A percentile compares a stretch with the other conserved stretches of the same genome.
phyloP scores from a whole-genome alignment of 2,113 vertebrate species.

The Crotalus horridus region DNA sequence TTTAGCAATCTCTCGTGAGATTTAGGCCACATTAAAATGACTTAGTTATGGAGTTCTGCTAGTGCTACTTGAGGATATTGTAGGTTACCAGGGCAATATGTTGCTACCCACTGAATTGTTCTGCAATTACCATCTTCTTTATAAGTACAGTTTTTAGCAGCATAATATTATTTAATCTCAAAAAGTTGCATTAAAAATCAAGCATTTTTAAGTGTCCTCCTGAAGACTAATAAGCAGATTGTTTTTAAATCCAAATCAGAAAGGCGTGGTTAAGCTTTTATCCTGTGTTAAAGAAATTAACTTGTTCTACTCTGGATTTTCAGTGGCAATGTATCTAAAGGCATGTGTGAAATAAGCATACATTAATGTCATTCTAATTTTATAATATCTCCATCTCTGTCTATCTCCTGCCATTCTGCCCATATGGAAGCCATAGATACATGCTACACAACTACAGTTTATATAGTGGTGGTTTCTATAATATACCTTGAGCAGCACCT shows the following conservation, averaged over 20 bases:
- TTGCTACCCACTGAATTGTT: background rate
- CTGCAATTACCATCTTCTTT: background rate
- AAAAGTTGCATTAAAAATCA: background rate
- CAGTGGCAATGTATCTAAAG: background rate
- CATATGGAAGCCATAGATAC: background rate
- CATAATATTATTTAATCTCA: background rate
- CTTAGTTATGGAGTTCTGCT: background rate
- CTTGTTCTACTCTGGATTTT: background rate
- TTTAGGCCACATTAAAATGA: background rate
- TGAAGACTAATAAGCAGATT: background rate
- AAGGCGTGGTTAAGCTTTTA: background rate
- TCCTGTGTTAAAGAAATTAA: background rate
- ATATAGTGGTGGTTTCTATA: background rate
- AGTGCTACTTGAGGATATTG: background rate
- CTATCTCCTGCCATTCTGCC: background rate
- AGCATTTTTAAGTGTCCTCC: background rate
- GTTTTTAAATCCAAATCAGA: background rate
- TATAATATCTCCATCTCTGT: background rate
- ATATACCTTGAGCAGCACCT: constrained; percentile 82
- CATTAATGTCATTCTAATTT: background rate
- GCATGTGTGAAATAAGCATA: background rate
- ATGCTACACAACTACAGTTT: background rate
- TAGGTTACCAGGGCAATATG: background rate
- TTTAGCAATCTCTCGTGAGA: background rate
- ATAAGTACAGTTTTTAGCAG: background rate